Evolutionary conservation across 2,797 vertebrate species (phyloP).

Genomic region (Helicolenus hilgendorfi): DNA sequence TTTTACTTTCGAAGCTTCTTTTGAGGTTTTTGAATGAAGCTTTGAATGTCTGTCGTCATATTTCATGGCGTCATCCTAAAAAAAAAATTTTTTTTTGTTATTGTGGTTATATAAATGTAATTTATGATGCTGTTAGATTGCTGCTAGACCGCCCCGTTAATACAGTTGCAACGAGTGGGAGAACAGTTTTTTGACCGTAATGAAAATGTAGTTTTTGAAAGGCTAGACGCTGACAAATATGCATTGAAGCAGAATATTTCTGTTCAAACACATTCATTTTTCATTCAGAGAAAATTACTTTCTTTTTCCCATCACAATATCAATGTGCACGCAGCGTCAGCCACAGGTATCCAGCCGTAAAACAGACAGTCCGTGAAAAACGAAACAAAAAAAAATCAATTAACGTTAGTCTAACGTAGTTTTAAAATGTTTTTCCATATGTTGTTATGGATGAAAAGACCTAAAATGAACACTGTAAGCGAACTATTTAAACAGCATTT

Average conservation of each 20-base stretch:
- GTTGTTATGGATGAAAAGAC: no score
- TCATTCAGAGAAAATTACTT: no score
- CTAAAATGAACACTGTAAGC: rapidly evolving
- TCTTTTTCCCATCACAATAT: no score
- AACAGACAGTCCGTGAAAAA: no score
- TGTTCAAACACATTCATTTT: no score
- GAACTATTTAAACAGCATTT: no score
- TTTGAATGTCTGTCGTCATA: neutral
- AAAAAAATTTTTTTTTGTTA: neutral
- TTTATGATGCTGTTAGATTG: neutral
- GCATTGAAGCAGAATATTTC: neutral
- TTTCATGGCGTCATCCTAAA: no score
- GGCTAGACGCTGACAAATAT: neutral
- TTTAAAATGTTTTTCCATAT: no score
- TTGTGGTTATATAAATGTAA: neutral
- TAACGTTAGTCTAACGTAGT: no score
- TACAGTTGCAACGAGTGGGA: neutral
- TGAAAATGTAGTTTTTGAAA: neutral
- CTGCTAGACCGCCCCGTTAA: neutral
- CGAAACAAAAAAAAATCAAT: no score
- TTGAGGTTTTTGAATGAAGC: neutral
- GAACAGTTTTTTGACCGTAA: rapidly evolving
- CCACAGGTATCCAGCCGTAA: no score
- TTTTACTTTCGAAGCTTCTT: neutral
- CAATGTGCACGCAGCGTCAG: no score